Percentiles rank a stretch among this genome's conserved stretches.
These are phyloP conservation scores for Thalassarche chlororhynchos DNA, from an alignment of 2,113 vertebrate genomes.

Conservation along the genomic window DNA sequence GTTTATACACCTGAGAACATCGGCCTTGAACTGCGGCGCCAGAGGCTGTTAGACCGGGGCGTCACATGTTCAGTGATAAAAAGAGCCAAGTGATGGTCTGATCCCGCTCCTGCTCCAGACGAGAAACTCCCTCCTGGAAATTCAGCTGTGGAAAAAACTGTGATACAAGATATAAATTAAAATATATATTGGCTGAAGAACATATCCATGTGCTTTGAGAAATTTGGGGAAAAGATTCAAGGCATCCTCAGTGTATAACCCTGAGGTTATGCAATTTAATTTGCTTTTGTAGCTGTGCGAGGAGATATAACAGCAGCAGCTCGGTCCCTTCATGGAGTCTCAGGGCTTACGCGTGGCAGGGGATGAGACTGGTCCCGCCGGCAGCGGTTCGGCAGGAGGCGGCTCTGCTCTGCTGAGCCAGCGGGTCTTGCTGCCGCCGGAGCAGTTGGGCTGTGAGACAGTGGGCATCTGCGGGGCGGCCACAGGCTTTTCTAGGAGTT, in stretches of 20 bases:
- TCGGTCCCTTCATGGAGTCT: not conserved
- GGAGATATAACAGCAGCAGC: not conserved
- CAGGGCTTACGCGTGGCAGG: not conserved
- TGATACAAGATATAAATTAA: not conserved
- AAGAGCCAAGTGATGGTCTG: not conserved
- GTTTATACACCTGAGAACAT: not conserved
- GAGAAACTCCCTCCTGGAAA: not conserved
- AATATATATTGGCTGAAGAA: not conserved
- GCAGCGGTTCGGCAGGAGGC: not conserved
- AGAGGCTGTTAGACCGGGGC: rapidly evolving
- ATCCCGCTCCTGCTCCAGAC: rapidly evolving
- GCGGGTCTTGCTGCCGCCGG: not conserved
- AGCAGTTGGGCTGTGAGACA: not conserved
- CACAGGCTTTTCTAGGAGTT: not conserved
- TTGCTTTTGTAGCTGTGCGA: not conserved
- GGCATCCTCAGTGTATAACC: not conserved
- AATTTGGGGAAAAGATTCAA: not conserved
- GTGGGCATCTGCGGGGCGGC: not conserved
- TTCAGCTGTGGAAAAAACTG: not conserved
- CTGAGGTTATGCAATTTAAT: not conserved
- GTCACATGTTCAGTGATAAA: rapidly evolving
- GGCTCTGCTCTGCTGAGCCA: not conserved
- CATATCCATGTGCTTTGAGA: rapidly evolving
- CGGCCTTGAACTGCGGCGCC: not conserved
- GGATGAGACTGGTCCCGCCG: not conserved